A percentile compares a stretch with the other conserved stretches of the same genome.
These are phyloP conservation scores for Burhinus bistriatus DNA, from an alignment of 2,113 vertebrate genomes.

Conservation along the genomic window DNA sequence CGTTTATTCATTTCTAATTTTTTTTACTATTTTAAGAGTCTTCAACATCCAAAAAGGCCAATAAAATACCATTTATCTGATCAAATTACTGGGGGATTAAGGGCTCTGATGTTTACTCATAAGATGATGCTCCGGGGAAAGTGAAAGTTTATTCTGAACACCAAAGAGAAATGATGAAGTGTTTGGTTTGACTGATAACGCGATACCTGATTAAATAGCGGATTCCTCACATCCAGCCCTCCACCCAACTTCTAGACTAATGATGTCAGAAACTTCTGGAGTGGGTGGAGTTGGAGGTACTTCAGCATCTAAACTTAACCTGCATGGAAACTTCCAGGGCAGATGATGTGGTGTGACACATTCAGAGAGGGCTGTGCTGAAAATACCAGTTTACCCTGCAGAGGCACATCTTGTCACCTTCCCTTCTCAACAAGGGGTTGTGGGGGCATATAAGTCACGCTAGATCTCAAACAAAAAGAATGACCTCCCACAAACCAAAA, in stretches of 20 bases:
- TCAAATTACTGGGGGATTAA: neutral
- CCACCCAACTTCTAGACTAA: neutral
- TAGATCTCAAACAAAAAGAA: neutral
- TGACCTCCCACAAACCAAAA: neutral
- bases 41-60: neutral
- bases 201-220: neutral
- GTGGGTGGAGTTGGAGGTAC: neutral
- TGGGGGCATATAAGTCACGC: neutral
- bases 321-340: conserved; percentile 49
- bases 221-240: neutral
- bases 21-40: neutral
- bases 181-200: neutral
- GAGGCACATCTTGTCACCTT: neutral
- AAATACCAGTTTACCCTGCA: neutral
- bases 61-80: neutral
- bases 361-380: neutral
- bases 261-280: neutral
- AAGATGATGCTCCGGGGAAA: neutral
- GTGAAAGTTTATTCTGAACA: neutral
- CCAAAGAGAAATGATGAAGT: neutral
- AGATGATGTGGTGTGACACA: neutral
- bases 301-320: neutral
- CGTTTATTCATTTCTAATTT: neutral
- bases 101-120: neutral
- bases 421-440: neutral